Evolutionary conservation across 2,888 invertebrate genomes (phyloP), one percentile per base, ranked within the genome.

Genomic region (Amiota mariae): DNA sequence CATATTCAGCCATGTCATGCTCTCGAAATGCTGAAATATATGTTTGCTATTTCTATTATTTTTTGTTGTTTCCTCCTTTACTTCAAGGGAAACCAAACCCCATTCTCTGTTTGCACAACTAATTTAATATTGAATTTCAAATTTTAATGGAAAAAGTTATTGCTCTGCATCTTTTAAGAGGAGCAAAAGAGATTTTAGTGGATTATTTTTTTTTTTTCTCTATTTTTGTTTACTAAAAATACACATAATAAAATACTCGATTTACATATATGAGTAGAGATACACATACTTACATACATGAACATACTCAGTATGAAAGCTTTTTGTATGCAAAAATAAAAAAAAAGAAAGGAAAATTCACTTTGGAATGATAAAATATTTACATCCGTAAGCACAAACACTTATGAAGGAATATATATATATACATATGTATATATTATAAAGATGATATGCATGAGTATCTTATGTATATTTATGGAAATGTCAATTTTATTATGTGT

Each of bases 141-240:
- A 73, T 71, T 73, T 70, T 64, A 72, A 72, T 68, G 67, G 67
- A 68, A 68, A 68, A 68, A 68, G 67, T 68, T 68, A 66, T 66
- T 49, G 66, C 49, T 63, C 63, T 13, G 46, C n/a, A 15, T 9
- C n/a, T 15, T 3, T 54, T 54, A 57, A 66, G 13, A 36, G 13
- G 36, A 48, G 46, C 15, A 64, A 54, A 54, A 3, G 12, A n/a
- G 12, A n/a, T n/a, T n/a, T 8, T 54, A n/a, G 3, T 8, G 54
- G n/a, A n/a, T 54, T 54, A 3, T 12, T 54, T n/a, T 8, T 54
- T n/a, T 54, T 54, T 54, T 61, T 61, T 8, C 6, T 18, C 2
- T 61, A 15, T 18, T 59, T 61, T 61, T 13, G 9, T 61, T 18
- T 63, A 12, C 24, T 63, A 36, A 36, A 63, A 63, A 63, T 36